These are phyloP conservation scores for Sinocyclocheilus grahami DNA, from an alignment of 2,113 vertebrate genomes.

Conservation along the genomic window DNA sequence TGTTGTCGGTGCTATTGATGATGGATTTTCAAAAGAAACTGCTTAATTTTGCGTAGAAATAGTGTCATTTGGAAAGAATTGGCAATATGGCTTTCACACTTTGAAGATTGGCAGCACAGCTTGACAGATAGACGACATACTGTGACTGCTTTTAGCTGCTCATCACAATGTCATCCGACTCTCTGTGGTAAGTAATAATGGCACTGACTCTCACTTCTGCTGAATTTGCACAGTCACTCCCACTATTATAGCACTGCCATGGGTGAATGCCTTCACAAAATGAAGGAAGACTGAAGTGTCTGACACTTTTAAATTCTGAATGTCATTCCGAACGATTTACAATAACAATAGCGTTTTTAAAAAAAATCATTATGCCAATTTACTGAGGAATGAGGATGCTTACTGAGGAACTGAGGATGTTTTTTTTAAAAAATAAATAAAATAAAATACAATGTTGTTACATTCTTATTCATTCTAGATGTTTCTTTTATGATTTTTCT, in stretches of 20 bases:
- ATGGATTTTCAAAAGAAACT: background rate
- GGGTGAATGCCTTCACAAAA: constrained; percentile 37
- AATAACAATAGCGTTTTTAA: background rate
- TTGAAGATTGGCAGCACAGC: constrained; percentile 11
- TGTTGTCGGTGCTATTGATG: constrained; percentile 13
- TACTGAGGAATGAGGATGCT: background rate
- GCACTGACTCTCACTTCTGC: constrained; percentile 30
- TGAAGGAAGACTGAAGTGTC: background rate
- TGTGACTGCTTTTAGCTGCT: constrained; percentile 37
- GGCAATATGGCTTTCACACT: background rate
- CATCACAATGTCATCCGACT: constrained; percentile 45
- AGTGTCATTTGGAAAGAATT: background rate
- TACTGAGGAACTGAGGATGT: background rate
- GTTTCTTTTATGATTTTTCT: background rate
- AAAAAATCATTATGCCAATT: background rate
- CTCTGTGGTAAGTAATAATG: constrained; percentile 29
- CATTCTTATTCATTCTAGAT: background rate
- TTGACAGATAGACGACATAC: constrained; percentile 7
- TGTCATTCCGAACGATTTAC: background rate
- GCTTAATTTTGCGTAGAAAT: background rate
- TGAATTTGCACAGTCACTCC: constrained; percentile 27
- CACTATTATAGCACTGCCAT: constrained; percentile 30
- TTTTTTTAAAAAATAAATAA: background rate
- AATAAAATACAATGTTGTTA: background rate
- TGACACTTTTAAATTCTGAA: constrained; percentile 10